Conservation (phyloP, 2,113 vertebrate species). For the Megaleporinus macrocephalus region DNA sequence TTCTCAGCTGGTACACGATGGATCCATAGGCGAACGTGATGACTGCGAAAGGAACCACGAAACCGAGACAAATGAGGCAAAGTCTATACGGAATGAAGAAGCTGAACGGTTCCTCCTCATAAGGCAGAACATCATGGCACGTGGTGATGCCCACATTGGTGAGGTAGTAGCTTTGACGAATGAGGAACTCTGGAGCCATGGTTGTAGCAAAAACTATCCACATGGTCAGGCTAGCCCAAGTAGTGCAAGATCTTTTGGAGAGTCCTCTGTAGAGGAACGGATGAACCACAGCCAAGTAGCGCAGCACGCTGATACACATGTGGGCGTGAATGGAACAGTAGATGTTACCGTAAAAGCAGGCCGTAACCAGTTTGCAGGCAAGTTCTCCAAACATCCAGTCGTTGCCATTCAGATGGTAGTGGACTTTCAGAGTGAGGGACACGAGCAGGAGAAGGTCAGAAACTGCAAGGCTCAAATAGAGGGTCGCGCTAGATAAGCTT, state of each 20-base stretch:
- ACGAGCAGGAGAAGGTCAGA: conserved; percentile 87
- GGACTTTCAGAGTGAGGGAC: conserved; percentile 83
- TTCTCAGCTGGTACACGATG: conserved; percentile 80
- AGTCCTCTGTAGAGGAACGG: conserved; percentile 87
- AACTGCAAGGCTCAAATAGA: conserved; percentile 86
- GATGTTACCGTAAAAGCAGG: conserved; percentile 88
- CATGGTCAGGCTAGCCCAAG: conserved; percentile 69
- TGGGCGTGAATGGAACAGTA: conserved; percentile 89
- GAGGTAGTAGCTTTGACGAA: conserved; percentile 81
- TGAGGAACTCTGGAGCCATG: conserved; percentile 82
- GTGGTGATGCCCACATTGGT: conserved; percentile 68
- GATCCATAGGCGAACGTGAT: conserved; percentile 83
- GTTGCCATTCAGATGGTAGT: conserved; percentile 86
- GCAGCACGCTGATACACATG: conserved; percentile 84
- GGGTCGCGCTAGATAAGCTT: conserved; percentile 74
- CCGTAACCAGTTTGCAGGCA: conserved; percentile 80
- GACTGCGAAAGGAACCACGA: conserved; percentile 81
- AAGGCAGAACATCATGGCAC: conserved; percentile 86
- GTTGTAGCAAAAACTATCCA: conserved; percentile 80
- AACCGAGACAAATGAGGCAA: conserved; percentile 80
- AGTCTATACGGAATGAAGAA: conserved; percentile 80
- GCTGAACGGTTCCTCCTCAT: conserved; percentile 60
- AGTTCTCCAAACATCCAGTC: conserved; percentile 90
- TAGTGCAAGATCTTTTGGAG: conserved; percentile 74
- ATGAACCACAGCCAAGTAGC: conserved; percentile 87